phyloP scores from a whole-genome alignment of 2,888 invertebrate species.

The Tholera decimalis region DNA sequence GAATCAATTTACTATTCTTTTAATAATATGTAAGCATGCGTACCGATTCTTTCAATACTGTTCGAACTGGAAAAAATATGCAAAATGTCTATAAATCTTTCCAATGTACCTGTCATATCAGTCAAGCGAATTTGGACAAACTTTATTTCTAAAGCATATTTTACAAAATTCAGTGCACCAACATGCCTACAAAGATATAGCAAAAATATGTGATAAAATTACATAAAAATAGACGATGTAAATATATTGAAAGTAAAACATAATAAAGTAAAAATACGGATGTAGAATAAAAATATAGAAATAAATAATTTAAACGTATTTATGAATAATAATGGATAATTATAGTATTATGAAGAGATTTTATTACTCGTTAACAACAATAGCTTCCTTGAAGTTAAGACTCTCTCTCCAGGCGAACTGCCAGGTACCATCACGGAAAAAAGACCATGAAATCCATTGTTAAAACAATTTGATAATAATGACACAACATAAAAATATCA shows the following conservation, averaged over 20 bases:
- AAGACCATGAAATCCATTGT: constrained; percentile 84
- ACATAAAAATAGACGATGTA: constrained; percentile 69
- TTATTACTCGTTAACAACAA: constrained; percentile 96
- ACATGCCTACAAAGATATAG: constrained; percentile 85
- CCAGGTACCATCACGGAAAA: constrained; percentile 84
- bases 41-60: constrained; percentile 85
- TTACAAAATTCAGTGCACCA: constrained; percentile 77
- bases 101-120: constrained; percentile 59
- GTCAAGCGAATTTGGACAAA: constrained; percentile 68
- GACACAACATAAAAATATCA: constrained; percentile 60
- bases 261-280: constrained; percentile 74
- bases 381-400: constrained; percentile 99
- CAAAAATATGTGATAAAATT: constrained; percentile 76
- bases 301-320: constrained; percentile 81
- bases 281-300: constrained; percentile 82
- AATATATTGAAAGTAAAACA: constrained; percentile 66
- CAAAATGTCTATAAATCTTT: constrained; percentile 73
- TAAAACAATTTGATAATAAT: constrained; percentile 71
- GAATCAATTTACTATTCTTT: constrained; percentile 46
- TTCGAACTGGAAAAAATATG: constrained; percentile 84
- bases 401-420: constrained; percentile 99
- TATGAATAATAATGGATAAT: constrained; percentile 89
- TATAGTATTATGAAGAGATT: constrained; percentile 87
- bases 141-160: constrained; percentile 78
- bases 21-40: constrained; percentile 80